Evolutionary conservation across 2,113 vertebrate species (phyloP).

Genomic region (western clawed frog (Xenopus tropicalis)): DNA sequence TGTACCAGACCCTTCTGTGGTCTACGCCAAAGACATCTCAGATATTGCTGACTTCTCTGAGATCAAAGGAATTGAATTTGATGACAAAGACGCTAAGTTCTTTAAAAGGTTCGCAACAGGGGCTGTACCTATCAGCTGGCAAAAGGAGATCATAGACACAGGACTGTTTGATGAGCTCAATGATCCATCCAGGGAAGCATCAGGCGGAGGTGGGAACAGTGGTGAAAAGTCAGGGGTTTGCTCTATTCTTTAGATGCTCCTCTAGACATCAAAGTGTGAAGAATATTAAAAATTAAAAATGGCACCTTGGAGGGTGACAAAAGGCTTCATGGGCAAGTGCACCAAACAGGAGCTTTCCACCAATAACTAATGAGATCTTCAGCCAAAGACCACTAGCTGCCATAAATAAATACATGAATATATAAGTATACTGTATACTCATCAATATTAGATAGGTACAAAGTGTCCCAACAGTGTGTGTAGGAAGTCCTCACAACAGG

Average conservation of each 20-base stretch:
- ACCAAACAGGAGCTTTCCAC: background rate
- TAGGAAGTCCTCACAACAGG: too few relatives aligned
- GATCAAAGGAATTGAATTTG: slow-evolving; percentile 79
- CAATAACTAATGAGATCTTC: too few relatives aligned
- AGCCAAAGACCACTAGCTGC: too few relatives aligned
- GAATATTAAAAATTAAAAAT: background rate
- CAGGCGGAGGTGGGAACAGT: slow-evolving; percentile 51
- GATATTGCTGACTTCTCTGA: slow-evolving; percentile 92
- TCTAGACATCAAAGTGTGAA: background rate
- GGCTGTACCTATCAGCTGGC: slow-evolving; percentile 78
- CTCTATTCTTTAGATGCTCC: slow-evolving; percentile 67
- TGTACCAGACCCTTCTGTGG: slow-evolving; percentile 84
- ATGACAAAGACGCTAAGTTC: slow-evolving; percentile 83
- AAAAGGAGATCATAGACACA: slow-evolving; percentile 83
- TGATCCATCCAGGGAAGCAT: slow-evolving; percentile 69
- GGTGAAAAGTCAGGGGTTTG: slow-evolving; percentile 71
- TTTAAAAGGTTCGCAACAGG: slow-evolving; percentile 84
- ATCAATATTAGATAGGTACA: too few relatives aligned
- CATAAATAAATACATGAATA: too few relatives aligned
- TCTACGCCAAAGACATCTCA: slow-evolving; percentile 86
- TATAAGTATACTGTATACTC: too few relatives aligned
- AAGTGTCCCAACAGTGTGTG: too few relatives aligned
- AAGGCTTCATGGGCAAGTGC: background rate
- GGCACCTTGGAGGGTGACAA: background rate
- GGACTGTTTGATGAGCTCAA: slow-evolving; percentile 83